A percentile compares a stretch with the other conserved stretches of the same genome.
Evolutionary conservation across 2,113 vertebrate genomes (phyloP).

Genomic region (Xiphophorus hellerii): DNA sequence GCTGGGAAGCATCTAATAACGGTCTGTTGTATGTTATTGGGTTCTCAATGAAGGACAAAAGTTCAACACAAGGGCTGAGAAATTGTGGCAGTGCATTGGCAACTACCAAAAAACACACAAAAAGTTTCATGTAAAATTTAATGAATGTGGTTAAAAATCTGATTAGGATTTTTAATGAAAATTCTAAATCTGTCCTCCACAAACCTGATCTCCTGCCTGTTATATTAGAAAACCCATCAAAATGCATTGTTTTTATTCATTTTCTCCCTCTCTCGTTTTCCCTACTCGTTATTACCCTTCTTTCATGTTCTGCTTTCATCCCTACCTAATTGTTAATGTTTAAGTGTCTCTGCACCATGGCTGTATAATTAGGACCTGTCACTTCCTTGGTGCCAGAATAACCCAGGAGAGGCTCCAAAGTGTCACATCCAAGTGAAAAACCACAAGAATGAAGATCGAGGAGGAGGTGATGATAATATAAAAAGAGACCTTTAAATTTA

Average conservation of each 20-base stretch:
- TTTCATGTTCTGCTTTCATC: constrained; percentile 60
- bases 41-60: constrained; percentile 70
- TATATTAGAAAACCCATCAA: constrained; percentile 32
- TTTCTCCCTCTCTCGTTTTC: constrained; percentile 38
- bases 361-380: constrained; percentile 72
- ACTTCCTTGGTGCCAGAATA: constrained; percentile 51
- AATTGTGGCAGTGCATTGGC: constrained; percentile 48
- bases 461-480: constrained; percentile 46
- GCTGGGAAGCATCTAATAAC: constrained; percentile 62
- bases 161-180: constrained; percentile 49
- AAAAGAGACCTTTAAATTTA: constrained; percentile 59
- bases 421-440: constrained; percentile 54
- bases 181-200: constrained; percentile 12
- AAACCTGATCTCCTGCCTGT: constrained; percentile 25
- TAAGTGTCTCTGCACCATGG: constrained; percentile 49
- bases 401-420: constrained; percentile 46
- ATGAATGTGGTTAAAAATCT: constrained; percentile 40
- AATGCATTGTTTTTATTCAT: constrained; percentile 10
- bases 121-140: constrained; percentile 43
- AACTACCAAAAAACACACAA: constrained; percentile 58
- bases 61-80: constrained; percentile 53
- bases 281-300: constrained; percentile 23
- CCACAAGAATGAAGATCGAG: constrained; percentile 44
- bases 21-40: constrained; percentile 53
- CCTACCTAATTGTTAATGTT: constrained; percentile 62